Base-by-base conservation (phyloP, 2,113 vertebrate genomes). In the Gymnorhina tibicen region DNA sequence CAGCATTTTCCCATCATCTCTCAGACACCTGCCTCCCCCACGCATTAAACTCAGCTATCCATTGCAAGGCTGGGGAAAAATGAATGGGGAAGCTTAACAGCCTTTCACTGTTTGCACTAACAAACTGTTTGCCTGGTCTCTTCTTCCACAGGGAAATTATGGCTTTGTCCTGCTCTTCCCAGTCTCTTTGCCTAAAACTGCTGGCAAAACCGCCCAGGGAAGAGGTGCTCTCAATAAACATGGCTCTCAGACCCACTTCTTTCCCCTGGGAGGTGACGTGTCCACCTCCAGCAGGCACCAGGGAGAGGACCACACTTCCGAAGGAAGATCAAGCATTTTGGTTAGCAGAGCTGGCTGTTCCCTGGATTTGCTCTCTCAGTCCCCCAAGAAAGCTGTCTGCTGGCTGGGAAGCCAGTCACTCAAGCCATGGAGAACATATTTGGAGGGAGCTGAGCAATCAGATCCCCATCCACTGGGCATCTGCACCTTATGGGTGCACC, bases 401-500 rank as follows among this genome's bases (percentile, higher is more conserved):
- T 85, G 64, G 15, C 32, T 7, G 5, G 26, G 32, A 78, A 88
- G 19, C 5, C 2, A 1, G 7, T 44, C 32, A 27, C 15, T 27
- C 39, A 39, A 80, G 16, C 9, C 20, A 1, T 17, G 37, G 17
- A 17, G 58, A 74, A 60, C 0, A 2, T 11, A 6, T 1, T 42
- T 47, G 14, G 4, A 44, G 13, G 21, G 21, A 73, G 6, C 10
- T 1, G 3, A 93, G 22, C 11, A 11, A 20, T 39, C 2, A 1
- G 5, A 37, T 50, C 2, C 2, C 21, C 12, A 16, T 47, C 13
- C 15, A 3, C 21, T 1, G 1, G 16, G 18, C 4, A 59, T 42
- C 32, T 3, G 1, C 11, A 7, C 1, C 19, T 15, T 39, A 24
- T 53, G 9, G 0, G 2, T 80, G 39, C 18, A 19, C 4, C 1